Conservation (phyloP, 2,113 vertebrate genomes). For the Lagenorhynchus albirostris region DNA sequence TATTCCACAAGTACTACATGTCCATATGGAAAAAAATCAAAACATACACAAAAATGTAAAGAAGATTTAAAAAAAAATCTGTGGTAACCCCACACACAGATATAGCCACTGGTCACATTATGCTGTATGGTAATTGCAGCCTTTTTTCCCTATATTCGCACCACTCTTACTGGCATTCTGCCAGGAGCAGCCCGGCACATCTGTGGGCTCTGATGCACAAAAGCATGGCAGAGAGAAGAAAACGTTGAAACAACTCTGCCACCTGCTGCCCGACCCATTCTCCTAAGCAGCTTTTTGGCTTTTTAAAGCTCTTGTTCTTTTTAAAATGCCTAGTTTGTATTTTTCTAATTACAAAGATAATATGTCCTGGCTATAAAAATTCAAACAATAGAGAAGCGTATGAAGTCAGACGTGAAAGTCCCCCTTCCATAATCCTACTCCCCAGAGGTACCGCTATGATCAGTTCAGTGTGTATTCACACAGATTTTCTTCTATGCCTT, state of each 20-base stretch:
- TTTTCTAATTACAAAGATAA: not conserved
- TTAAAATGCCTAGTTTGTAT: not conserved
- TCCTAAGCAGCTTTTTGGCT: not conserved
- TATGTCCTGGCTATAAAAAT: not conserved
- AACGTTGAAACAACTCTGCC: slow-evolving; percentile 72
- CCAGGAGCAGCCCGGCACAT: not conserved
- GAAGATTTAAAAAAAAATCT: not conserved
- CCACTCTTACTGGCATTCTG: not conserved
- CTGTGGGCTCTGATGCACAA: not conserved
- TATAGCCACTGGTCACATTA: not conserved
- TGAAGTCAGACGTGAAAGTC: not conserved
- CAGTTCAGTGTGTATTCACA: not conserved
- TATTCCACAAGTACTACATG: not conserved
- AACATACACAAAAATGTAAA: not conserved
- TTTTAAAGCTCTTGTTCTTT: not conserved
- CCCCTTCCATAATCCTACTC: not conserved
- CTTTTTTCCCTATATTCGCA: not conserved
- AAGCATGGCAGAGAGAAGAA: not conserved
- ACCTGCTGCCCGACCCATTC: slow-evolving; percentile 58
- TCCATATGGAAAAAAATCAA: not conserved
- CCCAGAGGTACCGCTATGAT: not conserved
- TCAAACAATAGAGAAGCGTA: not conserved
- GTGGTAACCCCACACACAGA: not conserved
- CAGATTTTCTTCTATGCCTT: not conserved
- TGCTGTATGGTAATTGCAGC: not conserved